Evolutionary conservation across 2,888 invertebrate genomes (phyloP).

Genomic region (Chaetogeoica ovagalla): DNA sequence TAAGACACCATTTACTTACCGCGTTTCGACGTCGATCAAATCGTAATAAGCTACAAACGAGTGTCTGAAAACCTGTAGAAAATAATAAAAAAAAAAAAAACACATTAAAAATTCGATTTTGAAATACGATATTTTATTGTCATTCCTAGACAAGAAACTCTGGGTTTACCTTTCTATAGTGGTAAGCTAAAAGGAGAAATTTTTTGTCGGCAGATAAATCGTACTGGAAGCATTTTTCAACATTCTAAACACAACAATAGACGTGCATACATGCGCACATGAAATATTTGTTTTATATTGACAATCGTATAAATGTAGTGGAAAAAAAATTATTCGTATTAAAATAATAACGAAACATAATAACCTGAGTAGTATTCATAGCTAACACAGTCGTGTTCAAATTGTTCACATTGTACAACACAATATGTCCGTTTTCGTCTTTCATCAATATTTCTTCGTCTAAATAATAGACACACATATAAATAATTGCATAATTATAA

Average conservation of each 20-base stretch:
- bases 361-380: constrained; percentile 59
- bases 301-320: no score
- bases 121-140: no score
- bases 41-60: constrained; percentile 77
- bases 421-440: constrained; percentile 65
- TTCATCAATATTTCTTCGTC: constrained; percentile 70
- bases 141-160: no score
- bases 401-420: constrained; percentile 64
- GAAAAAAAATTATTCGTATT: not conserved
- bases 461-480: constrained; percentile 57
- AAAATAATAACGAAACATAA: not conserved
- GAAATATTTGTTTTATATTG: no score
- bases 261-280: not conserved
- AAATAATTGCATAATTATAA: constrained; percentile 46
- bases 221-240: constrained; percentile 62
- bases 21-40: constrained; percentile 67
- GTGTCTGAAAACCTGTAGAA: constrained; percentile 74
- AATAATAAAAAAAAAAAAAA: constrained; percentile 53
- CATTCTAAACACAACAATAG: constrained; percentile 58
- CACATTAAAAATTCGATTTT: no score
- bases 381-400: constrained; percentile 61
- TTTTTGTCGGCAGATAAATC: constrained; percentile 70
- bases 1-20: constrained; percentile 60
- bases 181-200: constrained; percentile 67
- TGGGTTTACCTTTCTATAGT: constrained; percentile 66